These are phyloP conservation scores for Eupeodes latifasciatus DNA, from an alignment of 2,888 invertebrate genomes.

Conservation along the genomic window DNA sequence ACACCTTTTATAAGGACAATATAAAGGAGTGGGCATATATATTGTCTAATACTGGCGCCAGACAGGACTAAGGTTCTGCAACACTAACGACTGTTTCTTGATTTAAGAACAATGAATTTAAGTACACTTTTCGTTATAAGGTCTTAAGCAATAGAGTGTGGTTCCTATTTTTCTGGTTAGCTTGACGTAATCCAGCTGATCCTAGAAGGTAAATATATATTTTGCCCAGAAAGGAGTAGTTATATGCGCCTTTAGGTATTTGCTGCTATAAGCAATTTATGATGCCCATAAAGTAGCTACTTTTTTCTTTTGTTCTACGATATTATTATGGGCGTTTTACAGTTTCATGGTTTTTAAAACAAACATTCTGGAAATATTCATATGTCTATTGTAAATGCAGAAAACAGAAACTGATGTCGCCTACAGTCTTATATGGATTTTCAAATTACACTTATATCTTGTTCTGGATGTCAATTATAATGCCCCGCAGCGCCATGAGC, in stretches of 20 bases:
- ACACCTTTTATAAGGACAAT: constrained; percentile 36
- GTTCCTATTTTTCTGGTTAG: constrained; percentile 48
- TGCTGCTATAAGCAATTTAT: constrained; percentile 35
- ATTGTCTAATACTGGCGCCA: constrained; percentile 84
- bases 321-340: constrained; percentile 62
- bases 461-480: too few species aligned
- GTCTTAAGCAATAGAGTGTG: constrained; percentile 57
- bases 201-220: constrained; percentile 19
- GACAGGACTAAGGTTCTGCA: constrained; percentile 80
- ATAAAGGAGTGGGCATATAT: constrained; percentile 53
- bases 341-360: constrained; percentile 43
- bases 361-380: constrained; percentile 32
- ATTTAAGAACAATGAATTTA: constrained; percentile 32
- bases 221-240: constrained; percentile 22
- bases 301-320: constrained; percentile 2
- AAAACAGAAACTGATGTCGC: too few species aligned
- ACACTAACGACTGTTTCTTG: constrained; percentile 67
- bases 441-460: too few species aligned
- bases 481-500: too few species aligned
- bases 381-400: not conserved
- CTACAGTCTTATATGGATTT: too few species aligned
- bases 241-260: constrained; percentile 28
- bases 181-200: constrained; percentile 72
- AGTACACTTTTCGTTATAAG: not conserved
- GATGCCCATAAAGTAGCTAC: constrained; percentile 15